Evolutionary conservation across 2,113 vertebrate genomes (phyloP).

Genomic region (Mus musculus): DNA sequence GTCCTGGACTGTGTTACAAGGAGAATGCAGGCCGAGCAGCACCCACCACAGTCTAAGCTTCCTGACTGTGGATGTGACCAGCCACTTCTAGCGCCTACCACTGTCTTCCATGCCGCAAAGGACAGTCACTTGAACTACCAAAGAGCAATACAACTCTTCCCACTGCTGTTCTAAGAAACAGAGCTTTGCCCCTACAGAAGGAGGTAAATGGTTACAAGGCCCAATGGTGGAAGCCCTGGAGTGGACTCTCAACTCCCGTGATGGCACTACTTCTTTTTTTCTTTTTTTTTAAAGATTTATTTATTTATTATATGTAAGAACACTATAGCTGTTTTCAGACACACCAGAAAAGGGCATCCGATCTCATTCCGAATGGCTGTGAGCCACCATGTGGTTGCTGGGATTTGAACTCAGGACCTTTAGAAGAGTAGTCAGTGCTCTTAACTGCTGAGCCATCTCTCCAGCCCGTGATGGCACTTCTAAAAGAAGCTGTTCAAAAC

Average conservation of each 20-base stretch:
- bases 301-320: too few relatives aligned
- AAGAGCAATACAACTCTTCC: neutral
- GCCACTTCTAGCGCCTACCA: neutral
- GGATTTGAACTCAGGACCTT: too few relatives aligned
- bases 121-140: neutral
- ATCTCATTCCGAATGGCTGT: too few relatives aligned
- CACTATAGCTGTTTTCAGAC: too few relatives aligned
- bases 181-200: neutral
- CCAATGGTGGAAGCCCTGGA: neutral
- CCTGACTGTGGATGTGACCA: neutral
- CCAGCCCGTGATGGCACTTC: neutral
- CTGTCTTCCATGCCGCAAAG: neutral
- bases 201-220: neutral
- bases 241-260: too few relatives aligned
- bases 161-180: neutral
- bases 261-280: neutral
- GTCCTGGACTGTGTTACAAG: neutral
- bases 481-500: neutral
- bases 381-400: too few relatives aligned
- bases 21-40: neutral
- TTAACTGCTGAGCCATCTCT: too few relatives aligned
- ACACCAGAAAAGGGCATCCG: too few relatives aligned
- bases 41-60: neutral
- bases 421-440: too few relatives aligned
- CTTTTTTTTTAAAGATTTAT: too few relatives aligned